These are phyloP conservation scores for Turritopsis dohrnii DNA, from an alignment of 30 jellyfish, hydroid and myxozoan species.

Conservation along the genomic window DNA sequence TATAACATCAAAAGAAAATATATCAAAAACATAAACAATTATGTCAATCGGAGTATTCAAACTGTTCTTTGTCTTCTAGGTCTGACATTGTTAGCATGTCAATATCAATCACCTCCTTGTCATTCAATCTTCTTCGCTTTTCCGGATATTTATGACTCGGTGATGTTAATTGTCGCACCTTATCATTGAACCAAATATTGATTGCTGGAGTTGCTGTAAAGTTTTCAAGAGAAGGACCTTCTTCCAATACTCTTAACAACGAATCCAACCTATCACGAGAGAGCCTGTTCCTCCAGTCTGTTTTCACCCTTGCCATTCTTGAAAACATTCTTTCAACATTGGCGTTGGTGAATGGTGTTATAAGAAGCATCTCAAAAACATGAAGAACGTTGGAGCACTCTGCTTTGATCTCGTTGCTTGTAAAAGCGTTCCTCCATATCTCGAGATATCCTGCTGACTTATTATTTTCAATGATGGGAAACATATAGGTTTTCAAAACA, in stretches of 20 bases:
- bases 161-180: too few relatives aligned
- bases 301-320: conserved; percentile 3
- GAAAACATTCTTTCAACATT: conserved; percentile 23
- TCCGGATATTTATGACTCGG: too few relatives aligned
- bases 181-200: conserved; percentile 10
- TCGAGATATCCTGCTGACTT: background rate
- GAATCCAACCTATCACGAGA: background rate
- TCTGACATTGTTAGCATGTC: too few relatives aligned
- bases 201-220: conserved; percentile 3
- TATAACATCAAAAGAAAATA: too few relatives aligned
- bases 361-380: background rate
- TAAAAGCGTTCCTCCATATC: background rate
- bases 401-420: background rate
- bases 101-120: too few relatives aligned
- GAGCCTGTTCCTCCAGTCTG: conserved; percentile 14
- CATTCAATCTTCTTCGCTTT: too few relatives aligned
- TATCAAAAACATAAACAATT: too few relatives aligned
- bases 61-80: too few relatives aligned
- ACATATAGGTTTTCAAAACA: background rate
- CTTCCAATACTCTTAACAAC: background rate
- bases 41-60: too few relatives aligned
- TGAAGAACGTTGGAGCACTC: background rate
- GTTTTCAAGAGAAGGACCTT: background rate
- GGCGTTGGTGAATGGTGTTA: conserved; percentile 22
- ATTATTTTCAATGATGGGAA: background rate